Evolutionary conservation across 2,113 vertebrate genomes (phyloP).

Genomic region (Mohoua ochrocephala): DNA sequence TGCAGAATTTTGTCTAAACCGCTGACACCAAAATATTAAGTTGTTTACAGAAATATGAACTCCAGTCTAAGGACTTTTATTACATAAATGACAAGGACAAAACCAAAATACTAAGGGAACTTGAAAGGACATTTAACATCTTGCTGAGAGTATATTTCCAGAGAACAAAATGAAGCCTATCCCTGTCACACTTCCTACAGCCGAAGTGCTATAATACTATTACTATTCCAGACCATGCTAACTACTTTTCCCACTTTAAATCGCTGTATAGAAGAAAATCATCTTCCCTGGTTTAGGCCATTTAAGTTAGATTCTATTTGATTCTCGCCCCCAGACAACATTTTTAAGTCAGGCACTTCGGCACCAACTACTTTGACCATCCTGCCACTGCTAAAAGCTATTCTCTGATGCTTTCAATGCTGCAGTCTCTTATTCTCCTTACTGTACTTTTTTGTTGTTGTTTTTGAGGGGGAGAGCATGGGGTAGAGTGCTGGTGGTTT

Average conservation of each 20-base stretch:
- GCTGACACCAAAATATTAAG: not conserved
- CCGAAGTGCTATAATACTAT: not conserved
- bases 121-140: not conserved
- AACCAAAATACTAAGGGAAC: not conserved
- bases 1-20: not conserved
- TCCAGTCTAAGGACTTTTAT: not conserved
- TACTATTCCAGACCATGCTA: not conserved
- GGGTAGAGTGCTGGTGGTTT: not conserved
- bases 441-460: not conserved
- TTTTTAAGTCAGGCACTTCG: not conserved
- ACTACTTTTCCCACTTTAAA: not conserved
- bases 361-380: not conserved
- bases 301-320: not conserved
- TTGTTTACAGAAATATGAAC: not conserved
- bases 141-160: not conserved
- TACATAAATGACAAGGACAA: not conserved
- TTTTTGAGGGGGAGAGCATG: not conserved
- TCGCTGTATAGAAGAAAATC: accelerated
- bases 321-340: not conserved
- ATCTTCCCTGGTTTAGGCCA: not conserved
- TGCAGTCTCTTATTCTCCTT: not conserved
- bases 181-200: not conserved
- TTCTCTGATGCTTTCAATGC: not conserved
- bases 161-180: not conserved
- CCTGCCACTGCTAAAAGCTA: not conserved